These are phyloP conservation scores for Lagria hirta DNA, from an alignment of 2,888 invertebrate species.

Conservation along the genomic window DNA sequence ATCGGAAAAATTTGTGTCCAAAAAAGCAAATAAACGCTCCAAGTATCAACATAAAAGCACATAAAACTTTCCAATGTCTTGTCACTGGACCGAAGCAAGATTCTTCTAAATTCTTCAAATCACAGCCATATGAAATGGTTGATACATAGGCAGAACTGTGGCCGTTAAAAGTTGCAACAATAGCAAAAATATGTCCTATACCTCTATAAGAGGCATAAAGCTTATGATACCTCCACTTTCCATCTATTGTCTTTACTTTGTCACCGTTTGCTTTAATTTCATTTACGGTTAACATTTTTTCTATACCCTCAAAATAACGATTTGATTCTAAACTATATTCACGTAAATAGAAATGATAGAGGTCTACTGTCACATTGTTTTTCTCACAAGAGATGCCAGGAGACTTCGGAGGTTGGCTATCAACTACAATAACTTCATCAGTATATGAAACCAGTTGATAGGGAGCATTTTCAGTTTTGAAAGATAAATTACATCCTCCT, in stretches of 20 bases:
- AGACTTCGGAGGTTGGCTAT: conserved; percentile 57
- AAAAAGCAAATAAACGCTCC: conserved; percentile 65
- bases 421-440: conserved; percentile 57
- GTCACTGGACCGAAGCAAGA: conserved; percentile 53
- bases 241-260: conserved; percentile 51
- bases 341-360: conserved; percentile 65
- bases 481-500: conserved; percentile 77
- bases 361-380: conserved; percentile 53
- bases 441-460: conserved; percentile 56
- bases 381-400: conserved; percentile 48
- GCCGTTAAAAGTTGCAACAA: conserved; percentile 56
- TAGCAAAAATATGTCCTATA: conserved; percentile 62
- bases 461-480: conserved; percentile 61
- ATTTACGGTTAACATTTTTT: conserved; percentile 62
- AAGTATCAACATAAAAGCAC: conserved; percentile 59
- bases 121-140: conserved; percentile 66
- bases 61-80: conserved; percentile 56
- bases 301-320: conserved; percentile 63
- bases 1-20: conserved; percentile 66
- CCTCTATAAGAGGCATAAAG: conserved; percentile 64
- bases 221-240: conserved; percentile 43
- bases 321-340: conserved; percentile 59
- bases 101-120: conserved; percentile 53
- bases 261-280: conserved; percentile 58
- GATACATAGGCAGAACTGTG: conserved; percentile 68